Conservation (phyloP, 2,113 vertebrate genomes). For the Etheostoma spectabile region DNA sequence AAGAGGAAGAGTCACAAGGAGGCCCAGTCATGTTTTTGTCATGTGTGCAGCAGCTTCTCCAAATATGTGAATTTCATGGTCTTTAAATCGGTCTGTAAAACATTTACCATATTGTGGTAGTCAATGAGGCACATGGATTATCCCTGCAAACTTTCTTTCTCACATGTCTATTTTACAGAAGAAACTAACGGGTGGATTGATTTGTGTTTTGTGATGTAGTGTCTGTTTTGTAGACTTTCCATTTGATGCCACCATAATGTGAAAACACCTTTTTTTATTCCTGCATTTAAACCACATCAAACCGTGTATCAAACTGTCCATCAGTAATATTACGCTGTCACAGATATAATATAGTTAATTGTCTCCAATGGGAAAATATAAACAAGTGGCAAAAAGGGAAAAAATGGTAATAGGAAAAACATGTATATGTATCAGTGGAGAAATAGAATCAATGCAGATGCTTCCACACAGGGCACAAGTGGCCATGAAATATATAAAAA, state of each 20-base stretch:
- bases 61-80: slow-evolving; percentile 16
- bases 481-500: too few relatives aligned
- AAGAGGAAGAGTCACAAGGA: slow-evolving; percentile 35
- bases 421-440: too few relatives aligned
- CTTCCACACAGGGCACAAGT: too few relatives aligned
- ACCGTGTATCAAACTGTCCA: background rate
- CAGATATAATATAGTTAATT: background rate
- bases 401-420: too few relatives aligned
- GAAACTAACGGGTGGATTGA: background rate
- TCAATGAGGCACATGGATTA: too few relatives aligned
- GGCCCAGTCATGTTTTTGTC: slow-evolving; percentile 48
- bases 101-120: background rate
- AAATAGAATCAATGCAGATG: too few relatives aligned
- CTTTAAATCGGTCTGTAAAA: slow-evolving; percentile 9
- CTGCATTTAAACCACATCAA: background rate
- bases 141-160: background rate
- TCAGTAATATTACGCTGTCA: background rate
- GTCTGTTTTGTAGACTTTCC: background rate
- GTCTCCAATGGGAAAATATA: background rate
- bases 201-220: background rate
- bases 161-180: background rate
- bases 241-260: background rate
- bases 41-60: slow-evolving; percentile 42
- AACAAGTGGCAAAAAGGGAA: background rate
- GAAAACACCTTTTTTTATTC: background rate